A percentile compares a stretch with the other conserved stretches of the same genome.
Conservation (phyloP, 2,888 invertebrate genomes). For the Oligia fasciuncula region DNA sequence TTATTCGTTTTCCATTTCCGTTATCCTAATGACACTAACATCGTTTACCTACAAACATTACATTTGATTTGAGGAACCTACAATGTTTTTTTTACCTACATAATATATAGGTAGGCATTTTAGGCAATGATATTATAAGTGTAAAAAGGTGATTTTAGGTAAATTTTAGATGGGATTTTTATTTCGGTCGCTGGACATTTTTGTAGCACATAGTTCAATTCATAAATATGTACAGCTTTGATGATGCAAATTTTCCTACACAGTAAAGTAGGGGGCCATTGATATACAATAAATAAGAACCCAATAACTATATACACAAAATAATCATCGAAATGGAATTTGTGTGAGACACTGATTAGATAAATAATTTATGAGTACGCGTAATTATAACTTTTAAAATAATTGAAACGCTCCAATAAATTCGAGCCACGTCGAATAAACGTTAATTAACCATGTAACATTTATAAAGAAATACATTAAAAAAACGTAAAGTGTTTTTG, state of each 20-base stretch:
- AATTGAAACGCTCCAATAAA: constrained; percentile 55
- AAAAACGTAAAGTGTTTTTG: constrained; percentile 13
- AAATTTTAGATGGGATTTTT: too few relatives aligned
- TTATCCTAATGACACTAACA: constrained; percentile 5
- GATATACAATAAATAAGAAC: background rate
- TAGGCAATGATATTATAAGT: background rate
- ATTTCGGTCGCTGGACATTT: background rate
- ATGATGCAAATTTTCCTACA: background rate
- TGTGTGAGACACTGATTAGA: constrained; percentile 36
- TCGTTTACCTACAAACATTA: background rate
- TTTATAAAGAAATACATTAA: constrained; percentile 24
- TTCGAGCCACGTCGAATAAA: constrained; percentile 25
- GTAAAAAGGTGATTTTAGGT: background rate
- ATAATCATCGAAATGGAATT: constrained; percentile 23
- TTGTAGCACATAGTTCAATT: background rate
- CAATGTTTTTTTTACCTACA: background rate
- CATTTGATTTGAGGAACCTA: background rate
- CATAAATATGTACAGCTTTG: background rate
- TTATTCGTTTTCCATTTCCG: constrained; percentile 5
- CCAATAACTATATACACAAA: constrained; percentile 4
- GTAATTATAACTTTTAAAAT: constrained; percentile 46
- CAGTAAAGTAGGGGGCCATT: background rate
- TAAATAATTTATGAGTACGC: constrained; percentile 48
- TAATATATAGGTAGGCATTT: background rate
- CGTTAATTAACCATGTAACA: constrained; percentile 51